Base-by-base conservation (phyloP, 2,797 vertebrate species). In the Sebastes oblongus region DNA sequence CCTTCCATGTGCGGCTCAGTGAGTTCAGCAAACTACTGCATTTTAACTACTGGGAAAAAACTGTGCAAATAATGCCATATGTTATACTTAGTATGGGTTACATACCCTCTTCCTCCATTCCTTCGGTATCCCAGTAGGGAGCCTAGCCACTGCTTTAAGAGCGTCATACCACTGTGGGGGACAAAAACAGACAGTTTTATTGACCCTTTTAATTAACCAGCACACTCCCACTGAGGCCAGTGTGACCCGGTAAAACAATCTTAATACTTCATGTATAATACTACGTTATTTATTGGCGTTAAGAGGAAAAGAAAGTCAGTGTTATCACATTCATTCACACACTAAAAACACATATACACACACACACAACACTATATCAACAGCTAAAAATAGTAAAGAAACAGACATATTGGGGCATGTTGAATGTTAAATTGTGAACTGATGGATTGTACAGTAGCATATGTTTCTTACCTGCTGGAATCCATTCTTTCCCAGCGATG, bases 51-150 rank as follows among this genome's bases (percentile, higher is more conserved):
- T 27, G 20, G 25, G 8, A 18, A 20, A n/a, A 10, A 39, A 39
- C 8, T 27, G 34, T n/a, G 11, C 24, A 10, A 36, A 25, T 25
- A 65, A 61, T 12, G 24, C 30, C 24, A 52, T n/a, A 14, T 5
- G n/a, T 13, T 25, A 16, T 11, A 22, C 3, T 42, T 11, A 27
- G 14, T 27, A 9, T 27, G 18, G 5, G 36, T 14, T 6, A 55
- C 91, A 64, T 89, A 99, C 98, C 96, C 97, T 97, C 88, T 96
- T 97, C 81, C 98, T 96, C 98, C 98, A 99, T 62, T 99, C 98
- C 85, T 98, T 99, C 0, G 98, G 98, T 77, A 99, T 97, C 70
- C 98, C 98, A 20, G 98, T 98, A 0, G 98, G 97, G n/a, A 99
- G 95, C 22, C 98, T 94, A 32, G 97, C 98, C 88, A 99, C 98